Evolutionary conservation across 2,113 vertebrate genomes (phyloP), one percentile per base, ranked within the genome.

Genomic region (Mus pahari): DNA sequence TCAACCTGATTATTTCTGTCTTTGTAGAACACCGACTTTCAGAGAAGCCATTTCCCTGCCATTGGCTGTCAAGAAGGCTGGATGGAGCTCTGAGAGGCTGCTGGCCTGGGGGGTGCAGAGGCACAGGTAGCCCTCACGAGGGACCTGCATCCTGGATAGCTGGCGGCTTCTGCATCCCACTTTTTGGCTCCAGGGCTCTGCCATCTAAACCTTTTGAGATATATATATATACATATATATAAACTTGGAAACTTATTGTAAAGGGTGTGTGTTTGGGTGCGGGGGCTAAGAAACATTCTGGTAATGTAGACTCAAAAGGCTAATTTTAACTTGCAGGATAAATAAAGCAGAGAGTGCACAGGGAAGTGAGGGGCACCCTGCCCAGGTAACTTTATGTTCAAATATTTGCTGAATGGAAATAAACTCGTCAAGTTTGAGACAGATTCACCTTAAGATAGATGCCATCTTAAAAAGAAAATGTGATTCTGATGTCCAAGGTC

Each of bases 1-100:
- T 98, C 98, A 98, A 98, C 98, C 97, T 98, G 98, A 98, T 98
- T 98, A 98, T 98, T 98, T 98, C 97, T 98, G 97, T 97, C 98
- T 98, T 98, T 98, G 96, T 89, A 98, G 98, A 98, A 98, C 98
- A 92, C 95, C 94, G 91, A 77, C 96, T 97, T 97, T 98, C 79
- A 33, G 95, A 98, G 95, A 95, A 96, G 97, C 97, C 96, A 77
- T 98, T 98, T 98, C 91, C 55, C 79, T 87, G 97, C 95, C 96
- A 94, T 94, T 93, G 70, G 93, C 95, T 95, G 93, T 98, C 94
- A 97, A 94, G 92, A 96, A 97, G 96, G 93, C 89, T 91, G 45
- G 66, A 70, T 13, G 1, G 79, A 91, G 53, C 70, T 92, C 88
- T 5, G 1, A 2, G 66, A 94, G 93, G 66, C 88, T 14, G 73